Base-by-base conservation (phyloP, 2,113 vertebrate genomes). In the Pardalotus punctatus region DNA sequence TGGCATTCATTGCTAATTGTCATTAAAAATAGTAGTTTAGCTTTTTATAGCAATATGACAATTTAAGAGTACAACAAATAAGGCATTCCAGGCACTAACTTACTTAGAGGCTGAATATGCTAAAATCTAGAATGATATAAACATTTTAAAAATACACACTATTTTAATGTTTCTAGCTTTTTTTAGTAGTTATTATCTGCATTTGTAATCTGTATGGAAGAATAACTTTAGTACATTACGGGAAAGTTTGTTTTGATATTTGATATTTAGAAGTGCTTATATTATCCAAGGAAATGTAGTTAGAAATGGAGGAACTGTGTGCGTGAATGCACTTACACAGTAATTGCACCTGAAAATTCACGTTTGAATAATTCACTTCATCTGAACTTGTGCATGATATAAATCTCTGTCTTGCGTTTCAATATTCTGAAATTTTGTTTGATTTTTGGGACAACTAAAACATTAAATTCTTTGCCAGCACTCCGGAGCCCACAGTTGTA, bases 101-200 rank as follows among this genome's bases (percentile, higher is more conserved):
- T 45, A 20, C 48, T 57, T 74, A 60, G 28, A 42, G 15, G 5
- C 19, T 65, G 28, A 43, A 48, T 64, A 92, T 31, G 14, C 11
- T 70, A 28, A 80, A 90, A 58, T 42, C 5, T 18, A 62, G 25
- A 53, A 28, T 20, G 38, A 50, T 54, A 18, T 28, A 65, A 36
- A 40, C 2, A 20, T 31, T 48, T 11, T 54, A 83, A 61, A 23
- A 17, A 23, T 6, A 21, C 8, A 20, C 0, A 0, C 2, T 27
- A n/a, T 73, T 84, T 33, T 28, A 56, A 56, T 6, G 4, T 62
- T 48, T 61, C 16, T 28, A 35, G 7, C 56, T 81, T 45, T 36
- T 6, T 77, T 77, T 64, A 25, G 14, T 25, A 65, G 5, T 53
- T 43, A 7, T 36, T 51, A 10, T 27, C 16, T 57, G 24, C 11